Evolutionary conservation across 2,888 invertebrate genomes (phyloP).

Genomic region (Sabellastarte sp.): DNA sequence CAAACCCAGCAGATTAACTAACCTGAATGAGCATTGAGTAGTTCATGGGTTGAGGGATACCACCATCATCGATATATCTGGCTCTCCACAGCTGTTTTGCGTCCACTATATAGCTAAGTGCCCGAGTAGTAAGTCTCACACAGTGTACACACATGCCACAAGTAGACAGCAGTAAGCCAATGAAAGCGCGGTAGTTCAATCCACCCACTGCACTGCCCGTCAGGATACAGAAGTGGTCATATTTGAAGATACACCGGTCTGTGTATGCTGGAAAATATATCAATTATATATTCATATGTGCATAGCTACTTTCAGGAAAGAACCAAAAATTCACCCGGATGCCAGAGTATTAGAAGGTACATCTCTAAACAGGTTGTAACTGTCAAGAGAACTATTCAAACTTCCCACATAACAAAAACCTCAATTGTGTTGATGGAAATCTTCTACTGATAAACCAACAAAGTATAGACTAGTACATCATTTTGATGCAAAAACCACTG

Average conservation of each 20-base stretch:
- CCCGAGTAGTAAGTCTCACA: conserved; percentile 34
- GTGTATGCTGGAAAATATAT: conserved; percentile 46
- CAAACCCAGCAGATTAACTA: no score
- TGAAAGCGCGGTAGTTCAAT: conserved; percentile 47
- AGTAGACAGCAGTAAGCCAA: conserved; percentile 45
- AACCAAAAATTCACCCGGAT: no score
- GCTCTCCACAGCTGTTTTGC: conserved; percentile 38
- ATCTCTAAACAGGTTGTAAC: no score
- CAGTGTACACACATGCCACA: conserved; percentile 44
- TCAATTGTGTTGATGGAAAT: no score
- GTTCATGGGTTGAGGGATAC: conserved; percentile 39
- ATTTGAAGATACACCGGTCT: conserved; percentile 49
- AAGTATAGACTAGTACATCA: no score
- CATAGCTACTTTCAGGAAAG: no score
- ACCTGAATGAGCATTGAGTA: conserved; percentile 47
- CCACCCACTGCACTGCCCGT: conserved; percentile 56
- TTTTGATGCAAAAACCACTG: no score
- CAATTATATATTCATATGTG: no score
- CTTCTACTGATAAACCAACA: no score
- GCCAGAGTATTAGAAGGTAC: no score
- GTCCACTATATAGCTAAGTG: conserved; percentile 35
- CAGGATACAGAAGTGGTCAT: conserved; percentile 57
- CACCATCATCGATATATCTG: conserved; percentile 38
- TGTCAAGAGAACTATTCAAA: no score
- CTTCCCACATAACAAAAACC: no score